Conservation (phyloP, 2,113 vertebrate species). For the Proteles cristata region DNA sequence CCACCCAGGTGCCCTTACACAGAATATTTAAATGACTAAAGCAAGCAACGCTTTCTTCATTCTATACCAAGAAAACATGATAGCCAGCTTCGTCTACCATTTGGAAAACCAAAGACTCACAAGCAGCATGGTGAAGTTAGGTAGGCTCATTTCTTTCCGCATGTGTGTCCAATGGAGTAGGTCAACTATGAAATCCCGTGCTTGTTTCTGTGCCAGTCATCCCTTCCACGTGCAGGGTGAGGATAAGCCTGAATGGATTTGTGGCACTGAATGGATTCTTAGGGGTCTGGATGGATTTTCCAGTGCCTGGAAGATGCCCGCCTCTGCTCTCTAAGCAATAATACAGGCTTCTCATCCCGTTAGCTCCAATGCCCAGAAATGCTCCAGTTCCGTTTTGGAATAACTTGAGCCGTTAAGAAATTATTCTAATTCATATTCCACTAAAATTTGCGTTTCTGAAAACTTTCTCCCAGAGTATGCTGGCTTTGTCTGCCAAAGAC, state of each 20-base stretch:
- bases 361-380: neutral
- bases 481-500: neutral
- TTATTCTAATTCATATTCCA: slow-evolving; percentile 6
- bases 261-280: neutral
- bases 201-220: neutral
- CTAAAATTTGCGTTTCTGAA: neutral
- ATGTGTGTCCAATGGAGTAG: too few relatives aligned
- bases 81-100: neutral
- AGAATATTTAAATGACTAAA: slow-evolving; percentile 21
- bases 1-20: neutral
- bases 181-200: neutral
- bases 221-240: neutral
- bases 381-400: neutral
- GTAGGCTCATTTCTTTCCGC: neutral
- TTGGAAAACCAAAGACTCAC: slow-evolving; percentile 22
- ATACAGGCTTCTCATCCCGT: neutral
- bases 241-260: neutral
- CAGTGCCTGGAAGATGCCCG: neutral
- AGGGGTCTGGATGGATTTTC: neutral
- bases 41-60: neutral
- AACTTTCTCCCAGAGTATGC: neutral
- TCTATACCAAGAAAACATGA: neutral
- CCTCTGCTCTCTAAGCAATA: neutral
- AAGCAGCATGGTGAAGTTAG: neutral
- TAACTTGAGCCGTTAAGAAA: neutral